A percentile compares a stretch with the other conserved stretches of the same genome.
These are phyloP conservation scores for Pantherophis alleghaniensis DNA, from an alignment of 2,797 vertebrate species.

Conservation along the genomic window DNA sequence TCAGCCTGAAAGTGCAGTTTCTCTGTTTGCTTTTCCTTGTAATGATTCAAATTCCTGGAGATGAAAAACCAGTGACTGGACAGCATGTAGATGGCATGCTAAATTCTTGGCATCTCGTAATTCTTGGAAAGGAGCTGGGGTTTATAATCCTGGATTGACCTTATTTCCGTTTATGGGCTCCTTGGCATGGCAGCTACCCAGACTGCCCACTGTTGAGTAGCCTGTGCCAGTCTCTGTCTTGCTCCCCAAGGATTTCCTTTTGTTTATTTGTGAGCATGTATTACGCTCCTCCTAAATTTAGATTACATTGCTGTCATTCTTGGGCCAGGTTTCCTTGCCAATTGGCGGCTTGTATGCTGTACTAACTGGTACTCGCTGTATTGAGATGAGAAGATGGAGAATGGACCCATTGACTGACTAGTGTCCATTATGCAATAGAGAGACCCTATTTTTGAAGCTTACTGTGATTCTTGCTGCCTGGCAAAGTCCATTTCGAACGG, in stretches of 20 bases:
- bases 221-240: not conserved
- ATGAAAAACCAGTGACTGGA: not conserved
- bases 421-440: not conserved
- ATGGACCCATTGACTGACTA: slow-evolving; percentile 62
- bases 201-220: not conserved
- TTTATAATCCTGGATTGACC: not conserved
- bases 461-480: slow-evolving; percentile 13
- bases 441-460: not conserved
- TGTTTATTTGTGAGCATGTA: not conserved
- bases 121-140: not conserved
- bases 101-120: not conserved
- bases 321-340: not conserved
- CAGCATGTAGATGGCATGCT: not conserved
- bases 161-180: not conserved
- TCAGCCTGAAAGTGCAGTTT: not conserved
- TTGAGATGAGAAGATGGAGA: slow-evolving; percentile 51
- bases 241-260: not conserved
- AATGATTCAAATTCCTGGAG: not conserved
- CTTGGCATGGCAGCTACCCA: not conserved
- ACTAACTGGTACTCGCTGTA: rapidly evolving
- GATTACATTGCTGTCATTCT: not conserved
- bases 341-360: not conserved
- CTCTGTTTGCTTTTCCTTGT: not conserved
- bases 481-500: not conserved
- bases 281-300: not conserved